Conservation (phyloP, 2,113 vertebrate genomes). For the Rousettus leschenaultii region DNA sequence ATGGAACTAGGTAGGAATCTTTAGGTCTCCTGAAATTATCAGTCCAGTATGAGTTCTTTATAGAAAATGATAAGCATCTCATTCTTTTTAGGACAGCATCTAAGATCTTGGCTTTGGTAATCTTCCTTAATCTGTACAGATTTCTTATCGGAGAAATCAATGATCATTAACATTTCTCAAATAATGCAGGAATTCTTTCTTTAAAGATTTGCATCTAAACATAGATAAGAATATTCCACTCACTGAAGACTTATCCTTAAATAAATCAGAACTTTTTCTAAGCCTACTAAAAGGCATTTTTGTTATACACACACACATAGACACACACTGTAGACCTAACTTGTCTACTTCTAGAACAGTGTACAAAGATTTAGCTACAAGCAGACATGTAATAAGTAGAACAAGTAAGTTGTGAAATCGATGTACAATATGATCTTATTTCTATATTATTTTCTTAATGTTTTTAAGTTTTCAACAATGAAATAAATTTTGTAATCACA, state of each 20-base stretch:
- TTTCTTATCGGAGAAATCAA: neutral
- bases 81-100: neutral
- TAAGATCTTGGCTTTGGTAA: neutral
- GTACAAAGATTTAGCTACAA: neutral
- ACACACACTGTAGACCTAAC: neutral
- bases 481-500: neutral
- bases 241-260: neutral
- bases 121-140: neutral
- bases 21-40: neutral
- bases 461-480: neutral
- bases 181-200: neutral
- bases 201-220: neutral
- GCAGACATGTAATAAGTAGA: neutral
- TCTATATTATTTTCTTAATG: neutral
- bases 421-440: neutral
- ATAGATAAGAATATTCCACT: neutral
- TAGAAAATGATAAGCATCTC: neutral
- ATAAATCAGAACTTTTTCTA: neutral
- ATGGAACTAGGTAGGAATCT: neutral
- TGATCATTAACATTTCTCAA: neutral
- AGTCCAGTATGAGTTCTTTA: neutral
- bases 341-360: neutral
- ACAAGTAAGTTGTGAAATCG: neutral
- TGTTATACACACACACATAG: neutral
- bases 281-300: neutral